Evolutionary conservation across 1,140 invertebrate species (phyloP), one percentile per base, ranked within the genome.

Genomic region (Hyles vespertilio): DNA sequence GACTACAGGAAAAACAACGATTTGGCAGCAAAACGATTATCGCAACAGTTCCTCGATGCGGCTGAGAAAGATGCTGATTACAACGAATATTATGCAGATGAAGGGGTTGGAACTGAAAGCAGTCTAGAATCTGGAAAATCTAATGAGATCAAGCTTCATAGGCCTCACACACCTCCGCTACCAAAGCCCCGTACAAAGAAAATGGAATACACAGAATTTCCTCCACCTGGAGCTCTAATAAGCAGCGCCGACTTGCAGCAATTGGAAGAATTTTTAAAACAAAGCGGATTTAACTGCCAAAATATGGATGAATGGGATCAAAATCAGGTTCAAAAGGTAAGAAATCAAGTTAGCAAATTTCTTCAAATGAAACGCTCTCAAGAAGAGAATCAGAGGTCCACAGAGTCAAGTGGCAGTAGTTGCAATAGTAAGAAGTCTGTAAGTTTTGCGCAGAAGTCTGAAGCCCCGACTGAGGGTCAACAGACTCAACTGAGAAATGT

Each of bases 191-290:
- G 81, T 66, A 86, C 82, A 44, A 86, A 84, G 56, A 80, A 89
- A 77, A 77, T 84, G 34, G 86, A 89, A 61, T 89, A 89, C 49
- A 84, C 78, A 57, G 86, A 89, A 65, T 89, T 87, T 51, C 86
- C 86, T 12, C 84, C 84, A 12, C 84, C 86, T 12, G 82, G 84
- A 9, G 83, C 84, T 61, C 72, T 90, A 6, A 91, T 92, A 36
- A 93, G 91, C 59, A 93, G 90, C 61, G 91, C 92, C 10, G 93
- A 94, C 59, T 89, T 94, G 12, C 91, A 91, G 56, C 93, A 94
- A 69, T 74, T 94, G 52, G 94, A 95, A 79, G 94, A 95, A 61
- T 94, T 94, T 69, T 82, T 95, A 45, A 94, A 94, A 80, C 90
- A 92, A 45, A 94, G 93, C 71, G 93, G 93, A 32, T 91, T 94